Evolutionary conservation across 2,113 vertebrate genomes (phyloP).

Genomic region (Rhabdomys dilectus): DNA sequence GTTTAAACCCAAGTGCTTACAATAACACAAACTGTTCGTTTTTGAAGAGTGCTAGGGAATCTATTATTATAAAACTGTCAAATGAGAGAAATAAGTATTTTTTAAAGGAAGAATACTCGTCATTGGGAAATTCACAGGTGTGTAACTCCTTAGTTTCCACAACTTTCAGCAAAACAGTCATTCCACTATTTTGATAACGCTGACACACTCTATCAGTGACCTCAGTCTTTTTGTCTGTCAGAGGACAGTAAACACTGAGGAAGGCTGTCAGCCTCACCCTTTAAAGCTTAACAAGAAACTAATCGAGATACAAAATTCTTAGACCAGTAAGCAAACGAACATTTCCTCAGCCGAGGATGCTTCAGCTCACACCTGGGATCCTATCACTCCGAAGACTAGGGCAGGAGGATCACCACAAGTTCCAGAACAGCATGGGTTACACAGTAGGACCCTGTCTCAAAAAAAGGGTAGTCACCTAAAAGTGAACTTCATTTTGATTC

Average conservation of each 20-base stretch:
- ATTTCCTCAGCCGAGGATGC: not conserved
- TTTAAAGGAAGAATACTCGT: not conserved
- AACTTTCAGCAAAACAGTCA: not conserved
- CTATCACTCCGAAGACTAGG: not conserved
- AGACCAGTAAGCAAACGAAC: not conserved
- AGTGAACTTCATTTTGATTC: not conserved
- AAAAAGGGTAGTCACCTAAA: not conserved
- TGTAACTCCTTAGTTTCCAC: not conserved
- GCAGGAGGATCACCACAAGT: not conserved
- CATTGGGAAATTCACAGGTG: not conserved
- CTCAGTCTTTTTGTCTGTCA: not conserved
- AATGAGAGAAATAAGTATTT: not conserved
- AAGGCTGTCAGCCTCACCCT: not conserved
- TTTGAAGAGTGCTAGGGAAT: not conserved
- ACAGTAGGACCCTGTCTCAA: not conserved
- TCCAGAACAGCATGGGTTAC: not conserved
- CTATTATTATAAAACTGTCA: not conserved
- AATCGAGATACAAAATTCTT: not conserved
- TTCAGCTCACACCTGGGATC: not conserved
- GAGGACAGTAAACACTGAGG: not conserved
- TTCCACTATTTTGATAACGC: not conserved
- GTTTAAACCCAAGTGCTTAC: not conserved
- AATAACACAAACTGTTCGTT: not conserved
- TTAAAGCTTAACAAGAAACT: not conserved
- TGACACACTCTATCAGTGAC: not conserved